Conservation (phyloP, 2,797 vertebrate species). For the Galagoides demidoff region DNA sequence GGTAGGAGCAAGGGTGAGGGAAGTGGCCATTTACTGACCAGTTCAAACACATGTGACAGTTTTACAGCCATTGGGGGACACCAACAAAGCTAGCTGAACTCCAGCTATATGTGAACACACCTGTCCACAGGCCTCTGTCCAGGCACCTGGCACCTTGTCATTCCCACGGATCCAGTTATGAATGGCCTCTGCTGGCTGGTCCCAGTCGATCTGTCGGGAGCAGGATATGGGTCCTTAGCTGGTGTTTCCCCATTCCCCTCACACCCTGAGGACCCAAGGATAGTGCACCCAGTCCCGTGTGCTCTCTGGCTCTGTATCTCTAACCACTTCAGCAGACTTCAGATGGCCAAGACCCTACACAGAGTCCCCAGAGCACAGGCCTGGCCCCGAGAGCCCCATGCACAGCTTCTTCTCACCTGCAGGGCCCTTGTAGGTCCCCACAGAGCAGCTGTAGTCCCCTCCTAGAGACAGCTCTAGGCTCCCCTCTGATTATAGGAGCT, state of each 20-base stretch:
- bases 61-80: not conserved
- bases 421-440: not conserved
- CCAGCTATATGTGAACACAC: conserved; percentile 77
- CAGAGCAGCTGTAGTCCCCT: not conserved
- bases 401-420: not conserved
- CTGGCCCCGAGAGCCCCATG: accelerated
- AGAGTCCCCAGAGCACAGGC: not conserved
- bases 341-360: not conserved
- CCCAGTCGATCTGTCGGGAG: conserved; percentile 91
- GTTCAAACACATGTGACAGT: not conserved
- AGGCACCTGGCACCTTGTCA: conserved; percentile 94
- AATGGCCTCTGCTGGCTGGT: conserved; percentile 90
- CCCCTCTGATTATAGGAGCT: not conserved
- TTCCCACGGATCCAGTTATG: conserved; percentile 96
- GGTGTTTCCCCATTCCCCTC: not conserved
- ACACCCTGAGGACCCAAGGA: not conserved
- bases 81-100: not conserved
- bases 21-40: not conserved
- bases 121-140: conserved; percentile 92
- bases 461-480: not conserved
- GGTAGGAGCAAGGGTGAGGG: not conserved
- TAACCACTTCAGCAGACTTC: not conserved
- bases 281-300: not conserved
- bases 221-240: not conserved
- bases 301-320: not conserved